Percentiles rank a stretch among this genome's conserved stretches.
Evolutionary conservation across 2,113 vertebrate species (phyloP).

Genomic region (Lamprologus lemairii): DNA sequence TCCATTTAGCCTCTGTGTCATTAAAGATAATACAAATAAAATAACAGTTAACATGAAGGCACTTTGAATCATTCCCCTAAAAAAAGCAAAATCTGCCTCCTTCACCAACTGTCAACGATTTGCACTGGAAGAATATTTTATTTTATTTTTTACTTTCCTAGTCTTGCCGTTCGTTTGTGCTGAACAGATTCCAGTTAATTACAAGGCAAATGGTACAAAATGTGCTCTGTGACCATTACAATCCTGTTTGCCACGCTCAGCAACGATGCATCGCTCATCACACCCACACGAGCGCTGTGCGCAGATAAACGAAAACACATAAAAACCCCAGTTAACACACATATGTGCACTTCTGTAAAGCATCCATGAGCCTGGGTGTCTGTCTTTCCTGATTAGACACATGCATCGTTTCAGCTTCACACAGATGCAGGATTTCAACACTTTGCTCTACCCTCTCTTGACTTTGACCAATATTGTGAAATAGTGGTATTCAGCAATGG

Average conservation of each 20-base stretch:
- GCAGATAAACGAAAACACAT: conserved; percentile 38
- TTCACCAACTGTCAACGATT: conserved; percentile 59
- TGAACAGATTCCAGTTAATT: conserved; percentile 74
- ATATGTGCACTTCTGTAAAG: not conserved
- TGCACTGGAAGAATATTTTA: conserved; percentile 27
- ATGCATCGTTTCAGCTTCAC: conserved; percentile 2
- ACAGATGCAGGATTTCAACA: conserved; percentile 39
- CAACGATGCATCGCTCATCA: conserved; percentile 56
- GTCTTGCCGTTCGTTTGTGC: conserved; percentile 57
- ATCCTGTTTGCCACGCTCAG: conserved; percentile 69
- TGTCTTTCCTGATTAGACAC: conserved; percentile 19
- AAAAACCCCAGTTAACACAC: conserved; percentile 18
- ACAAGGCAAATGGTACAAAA: conserved; percentile 66
- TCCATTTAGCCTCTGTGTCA: conserved; percentile 70
- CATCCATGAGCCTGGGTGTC: not conserved
- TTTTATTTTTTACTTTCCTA: conserved; percentile 34
- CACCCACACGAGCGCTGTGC: conserved; percentile 49
- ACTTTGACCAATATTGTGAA: conserved; percentile 69
- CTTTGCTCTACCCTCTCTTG: conserved; percentile 62
- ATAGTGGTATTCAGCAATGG: conserved; percentile 55
- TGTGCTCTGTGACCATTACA: conserved; percentile 70
- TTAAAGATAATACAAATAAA: conserved; percentile 76
- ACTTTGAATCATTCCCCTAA: conserved; percentile 39
- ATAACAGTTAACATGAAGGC: conserved; percentile 65
- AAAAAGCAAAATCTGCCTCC: conserved; percentile 2